Evolutionary conservation across 1,140 invertebrate species (phyloP).

Genomic region (Limonius californicus): DNA sequence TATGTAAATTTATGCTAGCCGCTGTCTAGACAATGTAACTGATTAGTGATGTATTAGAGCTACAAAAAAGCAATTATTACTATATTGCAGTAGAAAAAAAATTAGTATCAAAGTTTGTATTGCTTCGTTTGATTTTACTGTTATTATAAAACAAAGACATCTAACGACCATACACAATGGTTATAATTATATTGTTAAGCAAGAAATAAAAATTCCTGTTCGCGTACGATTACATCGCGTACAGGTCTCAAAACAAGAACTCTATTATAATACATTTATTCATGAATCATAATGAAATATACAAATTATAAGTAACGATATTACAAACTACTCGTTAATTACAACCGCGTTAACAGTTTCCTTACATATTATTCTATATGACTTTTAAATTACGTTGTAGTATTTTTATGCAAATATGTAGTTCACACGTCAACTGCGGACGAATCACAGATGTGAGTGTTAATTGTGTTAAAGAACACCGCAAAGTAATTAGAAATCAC

Average conservation of each 20-base stretch:
- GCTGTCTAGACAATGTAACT: no score
- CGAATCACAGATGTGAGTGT: background rate
- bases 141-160: no score
- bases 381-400: background rate
- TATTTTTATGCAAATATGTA: background rate
- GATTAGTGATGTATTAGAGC: no score
- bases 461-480: background rate
- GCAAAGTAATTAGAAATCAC: background rate
- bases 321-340: background rate
- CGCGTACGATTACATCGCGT: no score
- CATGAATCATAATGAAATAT: background rate
- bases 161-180: no score
- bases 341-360: background rate
- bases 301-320: background rate
- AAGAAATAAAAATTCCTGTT: no score
- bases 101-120: no score
- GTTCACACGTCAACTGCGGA: background rate
- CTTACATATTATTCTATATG: constrained; percentile 1
- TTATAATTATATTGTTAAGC: no score
- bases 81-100: no score
- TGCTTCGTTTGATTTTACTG: no score
- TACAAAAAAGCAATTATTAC: no score
- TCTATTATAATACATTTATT: background rate
- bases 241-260: background rate
- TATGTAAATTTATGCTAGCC: no score